Evolutionary conservation across 2,888 invertebrate genomes (phyloP).

Genomic region (Agrotis segetum): DNA sequence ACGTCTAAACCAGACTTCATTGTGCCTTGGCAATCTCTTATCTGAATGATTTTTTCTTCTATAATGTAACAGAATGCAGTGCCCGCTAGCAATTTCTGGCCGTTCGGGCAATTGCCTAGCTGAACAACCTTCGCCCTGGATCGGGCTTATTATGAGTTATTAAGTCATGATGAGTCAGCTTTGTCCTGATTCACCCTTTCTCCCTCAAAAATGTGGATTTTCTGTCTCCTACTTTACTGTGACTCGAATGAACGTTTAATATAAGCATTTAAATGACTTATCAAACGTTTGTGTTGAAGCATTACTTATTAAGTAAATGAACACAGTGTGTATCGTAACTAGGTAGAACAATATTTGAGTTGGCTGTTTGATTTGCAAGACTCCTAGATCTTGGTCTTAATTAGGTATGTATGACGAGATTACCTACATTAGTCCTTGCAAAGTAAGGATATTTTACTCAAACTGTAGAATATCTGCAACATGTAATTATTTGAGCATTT

Average conservation of each 20-base stretch:
- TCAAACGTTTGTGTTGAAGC: conserved; percentile 30
- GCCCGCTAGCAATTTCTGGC: too few relatives aligned
- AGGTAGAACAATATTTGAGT: conserved; percentile 47
- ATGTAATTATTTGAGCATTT: too few relatives aligned
- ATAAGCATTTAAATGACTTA: conserved; percentile 46
- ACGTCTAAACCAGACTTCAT: too few relatives aligned
- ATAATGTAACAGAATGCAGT: too few relatives aligned
- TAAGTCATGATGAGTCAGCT: too few relatives aligned
- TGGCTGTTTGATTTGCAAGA: conserved; percentile 46
- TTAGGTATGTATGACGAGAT: conserved; percentile 36
- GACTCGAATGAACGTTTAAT: conserved; percentile 47
- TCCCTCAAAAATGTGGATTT: background rate
- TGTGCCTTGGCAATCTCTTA: too few relatives aligned
- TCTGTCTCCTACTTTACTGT: conserved; percentile 26
- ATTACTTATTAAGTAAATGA: conserved; percentile 38
- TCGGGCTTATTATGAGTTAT: too few relatives aligned
- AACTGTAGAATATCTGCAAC: background rate
- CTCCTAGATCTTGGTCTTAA: conserved; percentile 36
- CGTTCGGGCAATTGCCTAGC: too few relatives aligned
- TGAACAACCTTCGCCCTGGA: too few relatives aligned
- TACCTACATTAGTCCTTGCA: background rate
- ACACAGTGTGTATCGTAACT: conserved; percentile 42
- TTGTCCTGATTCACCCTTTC: too few relatives aligned
- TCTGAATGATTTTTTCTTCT: background rate
- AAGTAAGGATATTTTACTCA: background rate